Percentiles rank a stretch among this genome's conserved stretches.
These are phyloP conservation scores for Macrophya annulata DNA, from an alignment of 2,888 invertebrate species.

Conservation along the genomic window DNA sequence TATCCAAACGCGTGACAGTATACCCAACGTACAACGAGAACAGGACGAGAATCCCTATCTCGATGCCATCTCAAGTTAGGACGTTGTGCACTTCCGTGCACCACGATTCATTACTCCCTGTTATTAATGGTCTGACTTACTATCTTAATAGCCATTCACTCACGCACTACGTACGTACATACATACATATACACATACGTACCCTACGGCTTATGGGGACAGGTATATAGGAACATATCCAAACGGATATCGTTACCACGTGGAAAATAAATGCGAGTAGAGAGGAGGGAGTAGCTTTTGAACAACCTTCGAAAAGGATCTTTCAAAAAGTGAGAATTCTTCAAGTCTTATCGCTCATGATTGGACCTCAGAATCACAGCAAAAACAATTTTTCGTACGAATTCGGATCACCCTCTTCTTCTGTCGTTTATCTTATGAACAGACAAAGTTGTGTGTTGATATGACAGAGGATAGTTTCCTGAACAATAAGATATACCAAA, in stretches of 20 bases:
- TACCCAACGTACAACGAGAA: not conserved
- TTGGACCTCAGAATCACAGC: not conserved
- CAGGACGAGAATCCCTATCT: conserved; percentile 30
- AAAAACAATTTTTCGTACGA: not conserved
- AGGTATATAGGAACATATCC: not conserved
- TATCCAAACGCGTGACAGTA: conserved; percentile 29
- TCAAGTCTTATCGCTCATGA: not conserved
- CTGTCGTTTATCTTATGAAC: not conserved
- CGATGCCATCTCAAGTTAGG: conserved; percentile 57
- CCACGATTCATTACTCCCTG: conserved; percentile 64
- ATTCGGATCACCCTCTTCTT: not conserved
- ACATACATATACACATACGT: too few relatives aligned
- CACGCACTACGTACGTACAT: not conserved
- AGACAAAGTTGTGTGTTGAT: too few relatives aligned
- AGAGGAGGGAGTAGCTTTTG: too few relatives aligned
- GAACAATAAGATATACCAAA: not conserved
- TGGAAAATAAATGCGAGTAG: not conserved
- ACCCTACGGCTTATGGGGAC: not conserved
- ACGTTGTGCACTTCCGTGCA: conserved; percentile 59
- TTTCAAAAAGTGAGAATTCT: not conserved
- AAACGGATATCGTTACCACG: not conserved
- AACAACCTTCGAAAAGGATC: not conserved
- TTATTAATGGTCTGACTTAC: conserved; percentile 63
- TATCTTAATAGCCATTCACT: conserved; percentile 61
- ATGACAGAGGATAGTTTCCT: not conserved